Evolutionary conservation across 1,140 invertebrate species (phyloP), one percentile per base, ranked within the genome.

Genomic region (Mycetomoellerius zeteki): DNA sequence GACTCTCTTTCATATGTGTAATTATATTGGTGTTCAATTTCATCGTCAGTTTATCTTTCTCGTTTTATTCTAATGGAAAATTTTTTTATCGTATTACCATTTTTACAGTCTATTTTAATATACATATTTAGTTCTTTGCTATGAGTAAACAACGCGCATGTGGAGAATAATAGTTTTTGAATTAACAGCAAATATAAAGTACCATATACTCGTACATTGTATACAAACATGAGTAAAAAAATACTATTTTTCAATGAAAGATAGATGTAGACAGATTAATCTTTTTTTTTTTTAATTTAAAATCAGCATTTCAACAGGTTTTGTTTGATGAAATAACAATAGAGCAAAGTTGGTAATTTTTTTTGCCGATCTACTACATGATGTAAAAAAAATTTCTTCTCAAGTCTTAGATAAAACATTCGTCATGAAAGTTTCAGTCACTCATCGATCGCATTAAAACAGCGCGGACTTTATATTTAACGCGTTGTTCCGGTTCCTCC

Each of bases 401-500:
- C 14, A 6, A 14, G 6, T 72, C 19, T 58, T 10, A 37, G 78
- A 72, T 33, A 58, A 82, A 82, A 54, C 58, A 54, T 71, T 82
- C 54, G 24, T 82, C 37, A 27, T 33, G 52, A 73, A 82, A 82
- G 54, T 73, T 67, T 19, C 33, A 58, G 52, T 71, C 54, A 58
- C 10, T 24, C 65, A 82, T 82, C 54, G 80, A 82, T 82, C 54
- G 37, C 67, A 58, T 33, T 47, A 47, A 82, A 82, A 82, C 54
- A 37, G 12, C 24, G 33, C 52, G 24, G 24, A 73, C 33, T 50
- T 19, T 73, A 82, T 73, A 82, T 82, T 82, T 82, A 82, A 82
- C 80, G 54, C 37, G 80, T 19, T 33, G 3, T 81, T 72, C 33
- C 54, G 37, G 8, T 82, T 47, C 37, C 37, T 33, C 10, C 37